phyloP scores from a whole-genome alignment of 2,797 vertebrate species.

The Muscicapa striata region DNA sequence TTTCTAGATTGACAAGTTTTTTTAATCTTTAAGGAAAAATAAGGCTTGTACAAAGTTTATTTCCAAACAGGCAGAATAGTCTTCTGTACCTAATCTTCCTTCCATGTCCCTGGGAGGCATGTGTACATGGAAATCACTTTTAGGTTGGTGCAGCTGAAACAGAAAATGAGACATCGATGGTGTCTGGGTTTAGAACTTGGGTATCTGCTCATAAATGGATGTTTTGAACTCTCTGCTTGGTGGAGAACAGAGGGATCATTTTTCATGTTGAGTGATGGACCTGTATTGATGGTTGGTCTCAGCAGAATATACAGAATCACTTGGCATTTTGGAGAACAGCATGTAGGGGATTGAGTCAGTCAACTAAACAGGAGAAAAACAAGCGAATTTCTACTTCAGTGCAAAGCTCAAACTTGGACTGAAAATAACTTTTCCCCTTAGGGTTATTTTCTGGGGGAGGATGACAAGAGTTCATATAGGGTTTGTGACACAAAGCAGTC shows the following conservation, averaged over 20 bases:
- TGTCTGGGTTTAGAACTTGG: background rate
- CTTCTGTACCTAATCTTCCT: background rate
- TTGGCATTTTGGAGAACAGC: background rate
- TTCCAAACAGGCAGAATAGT: background rate
- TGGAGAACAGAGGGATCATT: background rate
- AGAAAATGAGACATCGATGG: background rate
- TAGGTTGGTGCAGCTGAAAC: background rate
- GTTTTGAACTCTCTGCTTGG: background rate
- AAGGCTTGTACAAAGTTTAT: background rate
- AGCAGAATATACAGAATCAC: background rate
- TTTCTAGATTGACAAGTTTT: background rate
- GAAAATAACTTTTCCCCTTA: background rate
- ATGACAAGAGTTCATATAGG: background rate
- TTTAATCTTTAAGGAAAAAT: background rate
- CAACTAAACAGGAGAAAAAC: background rate
- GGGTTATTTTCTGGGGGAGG: background rate
- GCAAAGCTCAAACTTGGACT: background rate
- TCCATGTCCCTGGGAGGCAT: background rate
- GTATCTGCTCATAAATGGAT: background rate
- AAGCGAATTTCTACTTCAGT: background rate
- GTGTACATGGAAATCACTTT: background rate
- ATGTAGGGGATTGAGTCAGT: rapidly evolving
- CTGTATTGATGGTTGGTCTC: background rate
- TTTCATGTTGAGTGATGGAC: background rate
- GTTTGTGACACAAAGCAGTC: background rate